These are phyloP conservation scores for Chelonoidis abingdonii DNA, from an alignment of 2,113 vertebrate genomes.

Conservation along the genomic window DNA sequence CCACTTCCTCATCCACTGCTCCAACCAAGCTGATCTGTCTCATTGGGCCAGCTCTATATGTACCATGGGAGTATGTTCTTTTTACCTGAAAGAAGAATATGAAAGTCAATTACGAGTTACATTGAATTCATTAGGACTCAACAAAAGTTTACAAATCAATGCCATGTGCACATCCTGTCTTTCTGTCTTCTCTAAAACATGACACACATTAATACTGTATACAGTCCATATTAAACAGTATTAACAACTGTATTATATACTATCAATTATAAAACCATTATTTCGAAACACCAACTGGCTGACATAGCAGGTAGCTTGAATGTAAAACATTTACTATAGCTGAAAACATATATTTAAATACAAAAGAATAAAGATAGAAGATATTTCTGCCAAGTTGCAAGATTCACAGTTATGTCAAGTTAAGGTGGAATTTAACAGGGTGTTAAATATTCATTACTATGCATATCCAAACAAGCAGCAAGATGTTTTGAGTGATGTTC, in stretches of 20 bases:
- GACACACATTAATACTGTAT: background rate
- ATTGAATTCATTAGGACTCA: background rate
- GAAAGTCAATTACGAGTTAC: constrained; percentile 35
- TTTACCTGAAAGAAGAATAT: constrained; percentile 87
- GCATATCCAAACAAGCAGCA: background rate
- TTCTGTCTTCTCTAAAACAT: background rate
- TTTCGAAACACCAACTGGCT: background rate
- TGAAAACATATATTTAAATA: background rate
- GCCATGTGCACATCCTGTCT: background rate
- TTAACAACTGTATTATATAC: background rate
- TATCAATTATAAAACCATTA: background rate
- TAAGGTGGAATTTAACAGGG: background rate
- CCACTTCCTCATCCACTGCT: constrained; percentile 98
- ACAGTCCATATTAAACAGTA: background rate
- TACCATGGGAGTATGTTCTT: constrained; percentile 96
- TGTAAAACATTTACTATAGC: background rate
- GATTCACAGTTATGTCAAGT: background rate
- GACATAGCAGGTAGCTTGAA: background rate
- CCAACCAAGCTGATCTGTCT: constrained; percentile 98
- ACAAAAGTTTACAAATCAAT: background rate
- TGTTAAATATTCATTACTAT: background rate
- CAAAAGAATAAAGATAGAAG: background rate
- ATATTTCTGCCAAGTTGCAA: background rate
- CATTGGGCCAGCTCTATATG: constrained; percentile 97
- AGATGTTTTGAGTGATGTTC: background rate